These are phyloP conservation scores for Sipunculus nudus DNA, from an alignment of 2,888 invertebrate genomes.

Conservation along the genomic window DNA sequence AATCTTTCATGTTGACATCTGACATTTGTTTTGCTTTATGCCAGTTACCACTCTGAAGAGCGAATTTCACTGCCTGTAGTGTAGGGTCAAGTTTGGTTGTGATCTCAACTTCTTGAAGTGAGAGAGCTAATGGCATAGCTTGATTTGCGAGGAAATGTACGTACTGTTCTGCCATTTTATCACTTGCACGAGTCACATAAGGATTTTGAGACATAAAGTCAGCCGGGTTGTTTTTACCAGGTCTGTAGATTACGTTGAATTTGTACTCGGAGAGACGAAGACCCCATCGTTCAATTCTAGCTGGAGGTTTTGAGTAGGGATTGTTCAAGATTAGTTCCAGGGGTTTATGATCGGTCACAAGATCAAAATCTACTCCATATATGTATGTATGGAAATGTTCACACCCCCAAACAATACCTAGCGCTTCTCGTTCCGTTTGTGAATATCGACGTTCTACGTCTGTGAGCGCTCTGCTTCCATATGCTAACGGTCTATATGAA, in stretches of 20 bases:
- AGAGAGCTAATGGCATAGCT: conserved; percentile 20
- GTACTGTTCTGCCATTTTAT: conserved; percentile 34
- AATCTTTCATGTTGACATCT: too few species aligned
- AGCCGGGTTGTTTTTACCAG: conserved; percentile 37
- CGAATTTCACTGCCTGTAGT: background rate
- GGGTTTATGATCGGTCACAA: conserved; percentile 14
- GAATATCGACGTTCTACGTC: conserved; percentile 5
- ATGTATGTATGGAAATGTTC: conserved; percentile 3
- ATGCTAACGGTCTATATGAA: background rate
- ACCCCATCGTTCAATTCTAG: conserved; percentile 41
- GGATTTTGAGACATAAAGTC: conserved; percentile 42
- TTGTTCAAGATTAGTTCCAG: conserved; percentile 13
- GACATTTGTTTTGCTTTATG: too few species aligned
- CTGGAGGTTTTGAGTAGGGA: conserved; percentile 29
- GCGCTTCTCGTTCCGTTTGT: conserved; percentile 15
- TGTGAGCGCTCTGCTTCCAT: conserved; percentile 2
- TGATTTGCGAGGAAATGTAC: conserved; percentile 20
- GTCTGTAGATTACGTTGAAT: conserved; percentile 24
- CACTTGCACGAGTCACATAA: too few species aligned
- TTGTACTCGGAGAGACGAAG: conserved; percentile 38
- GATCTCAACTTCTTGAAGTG: conserved; percentile 6
- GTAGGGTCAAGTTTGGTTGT: conserved; percentile 1
- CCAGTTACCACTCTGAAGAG: too few species aligned
- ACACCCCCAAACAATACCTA: conserved; percentile 6
- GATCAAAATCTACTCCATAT: conserved; percentile 3